Base-by-base conservation (phyloP, 2,888 invertebrate genomes). In the Physocephala rufipes region DNA sequence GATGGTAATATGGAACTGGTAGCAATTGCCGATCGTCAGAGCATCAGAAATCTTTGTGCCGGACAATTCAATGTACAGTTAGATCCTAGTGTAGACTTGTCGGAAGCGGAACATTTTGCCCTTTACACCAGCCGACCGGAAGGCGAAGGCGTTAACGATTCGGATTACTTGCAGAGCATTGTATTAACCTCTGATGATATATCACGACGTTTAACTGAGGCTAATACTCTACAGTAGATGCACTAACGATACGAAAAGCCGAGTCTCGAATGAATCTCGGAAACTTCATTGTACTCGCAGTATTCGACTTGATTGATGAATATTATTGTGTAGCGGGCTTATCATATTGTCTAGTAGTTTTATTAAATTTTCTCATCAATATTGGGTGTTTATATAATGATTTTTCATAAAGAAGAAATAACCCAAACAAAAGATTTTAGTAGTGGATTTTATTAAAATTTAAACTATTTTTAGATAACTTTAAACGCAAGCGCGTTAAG, bases 91-190 rank as follows among this genome's bases (percentile, higher is more conserved):
- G 86, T 92, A 55, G 94, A 94, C 78, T 85, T 95, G 53, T 94
- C 92, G 0, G 95, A 95, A 78, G 95, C 94, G 0, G 95, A 95
- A 81, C 93, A 95, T 81, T 95, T 94, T 84, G 95, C 95, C 26
- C 85, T 95, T 67, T 95, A 95, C 78, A 95, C 94, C 79, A 91
- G 92, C 69, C 90, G 94, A 80, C 93, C 94, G 4, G 94, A 92
- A 80, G 94, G 94, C 16, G 71, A 73, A 0, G 67, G 55, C 15
- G 77, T 73, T 5, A 36, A 69, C 3, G 1, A 7, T 2, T n/a
- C 16, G 15, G 92, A 92, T 84, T 93, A 93, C 81, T 93, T 93
- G n/a, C n/a, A n/a, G n/a, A n/a, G n/a, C n/a, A n/a, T 91, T 82
- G 90, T 91, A 79, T 87, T 90, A 15, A 83, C 86, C 2, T 86